Percentiles rank a stretch among this genome's conserved stretches.
Evolutionary conservation across 2,888 invertebrate species (phyloP).

Genomic region (Eueremaeus valkanovi): DNA sequence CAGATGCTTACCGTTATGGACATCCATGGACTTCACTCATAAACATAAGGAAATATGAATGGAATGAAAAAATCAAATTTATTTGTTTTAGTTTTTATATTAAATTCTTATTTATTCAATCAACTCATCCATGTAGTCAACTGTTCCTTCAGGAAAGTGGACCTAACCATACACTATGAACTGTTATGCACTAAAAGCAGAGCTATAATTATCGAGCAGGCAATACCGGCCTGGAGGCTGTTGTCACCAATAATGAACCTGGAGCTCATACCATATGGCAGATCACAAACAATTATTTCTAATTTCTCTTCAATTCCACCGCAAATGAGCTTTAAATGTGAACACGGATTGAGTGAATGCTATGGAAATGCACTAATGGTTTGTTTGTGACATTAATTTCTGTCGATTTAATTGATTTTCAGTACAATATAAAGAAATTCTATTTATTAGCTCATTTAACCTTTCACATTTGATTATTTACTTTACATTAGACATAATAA

Average conservation of each 20-base stretch:
- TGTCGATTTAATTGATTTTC: no score
- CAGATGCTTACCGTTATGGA: no score
- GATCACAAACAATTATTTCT: neutral
- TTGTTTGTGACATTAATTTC: neutral
- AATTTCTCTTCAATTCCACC: neutral
- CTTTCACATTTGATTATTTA: no score
- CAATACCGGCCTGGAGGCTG: neutral
- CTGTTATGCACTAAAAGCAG: neutral
- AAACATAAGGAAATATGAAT: no score
- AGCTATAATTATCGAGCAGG: neutral
- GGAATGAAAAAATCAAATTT: neutral
- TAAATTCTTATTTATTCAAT: no score
- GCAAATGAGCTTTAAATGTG: neutral
- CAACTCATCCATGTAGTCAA: neutral
- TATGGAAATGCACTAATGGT: neutral
- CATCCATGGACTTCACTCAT: no score
- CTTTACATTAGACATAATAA: no score
- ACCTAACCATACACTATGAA: conserved; percentile 55
- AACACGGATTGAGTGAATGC: neutral
- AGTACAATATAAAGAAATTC: neutral
- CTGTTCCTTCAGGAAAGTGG: neutral
- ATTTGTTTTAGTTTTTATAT: neutral
- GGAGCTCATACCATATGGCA: neutral
- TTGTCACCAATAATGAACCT: neutral
- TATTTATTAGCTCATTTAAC: neutral